Evolutionary conservation across 2,888 invertebrate species (phyloP), one percentile per base, ranked within the genome.

Genomic region (Eudemis profundana): DNA sequence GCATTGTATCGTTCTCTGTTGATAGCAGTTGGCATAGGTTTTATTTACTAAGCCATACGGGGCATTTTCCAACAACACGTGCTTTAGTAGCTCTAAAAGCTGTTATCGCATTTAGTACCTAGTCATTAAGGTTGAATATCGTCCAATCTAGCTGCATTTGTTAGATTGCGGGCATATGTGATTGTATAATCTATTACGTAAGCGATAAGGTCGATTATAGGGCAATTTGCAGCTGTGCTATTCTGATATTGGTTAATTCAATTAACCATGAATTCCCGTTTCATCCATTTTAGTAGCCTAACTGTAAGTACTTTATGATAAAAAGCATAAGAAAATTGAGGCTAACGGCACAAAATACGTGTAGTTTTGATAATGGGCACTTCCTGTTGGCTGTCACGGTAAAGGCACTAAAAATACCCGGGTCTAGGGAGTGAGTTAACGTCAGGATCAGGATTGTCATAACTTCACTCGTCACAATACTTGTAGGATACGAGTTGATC

Each of bases 181-280:
- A 44, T 19, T 12, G 17, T 12, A 17, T 19, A 3, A 12, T 38
- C 15, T 60, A 50, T 27, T 27, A 2, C 15, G n/a, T 29, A 19
- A 7, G 17, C 3, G 19, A 3, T 50, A 60, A n/a, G 27, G 49
- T 27, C 38, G 23, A 50, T 50, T 50, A 14, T 50, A 8, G 49
- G 19, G 15, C 14, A 23, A 50, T 19, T 12, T 15, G 36, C 10
- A n/a, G 7, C 17, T 12, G 5, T 0, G n/a, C 2, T 21, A n/a
- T 40, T 0, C 15, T 17, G 49, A 19, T 33, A 17, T 38, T 38
- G 38, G 49, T 50, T 54, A 60, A 60, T 60, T 60, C 15, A 60
- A 60, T 60, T 60, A 40, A 60, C 36, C 59, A 61, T 10, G 29
- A 46, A 61, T 61, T 53, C 17, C 15, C 44, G 14, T 51, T 33